Base-by-base conservation (phyloP, 2,797 vertebrate species). In the Propithecus perrieri region DNA sequence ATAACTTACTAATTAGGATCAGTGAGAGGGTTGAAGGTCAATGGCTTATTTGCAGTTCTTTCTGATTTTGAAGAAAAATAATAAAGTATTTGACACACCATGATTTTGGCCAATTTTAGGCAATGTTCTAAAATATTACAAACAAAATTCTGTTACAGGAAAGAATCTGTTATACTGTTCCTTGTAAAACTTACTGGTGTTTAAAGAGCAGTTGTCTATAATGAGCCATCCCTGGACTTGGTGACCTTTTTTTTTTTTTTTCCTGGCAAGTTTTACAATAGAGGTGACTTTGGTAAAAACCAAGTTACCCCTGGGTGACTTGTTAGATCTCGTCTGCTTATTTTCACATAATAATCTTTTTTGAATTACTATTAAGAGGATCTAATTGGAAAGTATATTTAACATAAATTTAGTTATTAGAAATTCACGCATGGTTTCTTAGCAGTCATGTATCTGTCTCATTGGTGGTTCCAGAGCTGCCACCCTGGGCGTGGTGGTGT, bases 51-150 rank as follows among this genome's bases (percentile, higher is more conserved):
- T 93, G 46, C 17, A 59, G 1, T 91, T 81, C 35, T 41, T 89
- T 95, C 50, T 92, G 57, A 85, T 85, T 92, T 59, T 71, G 20
- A 89, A 61, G 69, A 89, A 75, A 81, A 76, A 59, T 79, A 84
- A 43, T 67, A 67, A 95, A 87, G 18, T 74, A 69, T 85, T 92
- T 74, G 71, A 63, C 13, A 69, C 14, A 28, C 7, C 86, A 20
- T 94, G 65, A 85, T 59, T 74, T 84, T 38, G 28, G 59, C 59
- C 50, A 76, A 18, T 85, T 87, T 67, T 85, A 89, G 67, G 28
- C 38, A 67, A 50, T 38, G 38, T 85, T 28, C 50, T 75, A 86
- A 95, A 92, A 69, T 80, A 91, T 75, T 87, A 63, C 12, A 88
- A 95, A 75, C 50, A 92, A 57, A 90, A 89, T 72, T 92, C 63